These are phyloP conservation scores for Drosophila sproati DNA, from an alignment of 1,140 invertebrate genomes.

Conservation along the genomic window DNA sequence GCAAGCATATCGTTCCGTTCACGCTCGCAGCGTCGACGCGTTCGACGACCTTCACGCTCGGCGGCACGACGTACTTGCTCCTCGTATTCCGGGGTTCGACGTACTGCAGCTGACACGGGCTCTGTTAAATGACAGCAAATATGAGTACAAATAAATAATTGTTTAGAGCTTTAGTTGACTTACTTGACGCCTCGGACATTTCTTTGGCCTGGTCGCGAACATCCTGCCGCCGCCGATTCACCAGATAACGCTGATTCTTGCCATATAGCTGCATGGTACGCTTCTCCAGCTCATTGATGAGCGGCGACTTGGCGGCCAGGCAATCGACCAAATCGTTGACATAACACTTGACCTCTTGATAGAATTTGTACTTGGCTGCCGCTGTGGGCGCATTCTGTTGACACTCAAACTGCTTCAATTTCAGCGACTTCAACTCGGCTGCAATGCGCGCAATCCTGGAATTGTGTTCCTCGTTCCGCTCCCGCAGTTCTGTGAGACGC, in stretches of 20 bases:
- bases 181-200: slow-evolving; percentile 89
- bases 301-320: slow-evolving; percentile 95
- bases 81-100: slow-evolving; percentile 88
- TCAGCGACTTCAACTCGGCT: slow-evolving; percentile 87
- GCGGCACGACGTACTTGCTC: slow-evolving; percentile 91
- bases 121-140: slow-evolving; percentile 36
- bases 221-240: slow-evolving; percentile 93
- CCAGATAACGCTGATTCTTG: slow-evolving; percentile 90
- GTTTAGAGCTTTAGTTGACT: slow-evolving; percentile 27
- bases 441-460: slow-evolving; percentile 85
- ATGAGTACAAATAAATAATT: not conserved
- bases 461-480: slow-evolving; percentile 86
- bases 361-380: slow-evolving; percentile 93
- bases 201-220: slow-evolving; percentile 97
- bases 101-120: slow-evolving; percentile 73
- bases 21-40: slow-evolving; percentile 90
- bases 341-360: slow-evolving; percentile 98
- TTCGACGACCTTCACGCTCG: slow-evolving; percentile 95
- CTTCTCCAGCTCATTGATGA: slow-evolving; percentile 91
- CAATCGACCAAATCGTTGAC: slow-evolving; percentile 98
- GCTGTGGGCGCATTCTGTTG: slow-evolving; percentile 88
- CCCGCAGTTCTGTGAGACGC: slow-evolving; percentile 40
- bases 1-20: slow-evolving; percentile 85
- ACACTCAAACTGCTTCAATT: slow-evolving; percentile 87
- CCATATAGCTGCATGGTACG: slow-evolving; percentile 90